Percentiles rank a stretch among this genome's conserved stretches.
Evolutionary conservation across 2,888 invertebrate species (phyloP).

Genomic region (Andrena hattorfiana): DNA sequence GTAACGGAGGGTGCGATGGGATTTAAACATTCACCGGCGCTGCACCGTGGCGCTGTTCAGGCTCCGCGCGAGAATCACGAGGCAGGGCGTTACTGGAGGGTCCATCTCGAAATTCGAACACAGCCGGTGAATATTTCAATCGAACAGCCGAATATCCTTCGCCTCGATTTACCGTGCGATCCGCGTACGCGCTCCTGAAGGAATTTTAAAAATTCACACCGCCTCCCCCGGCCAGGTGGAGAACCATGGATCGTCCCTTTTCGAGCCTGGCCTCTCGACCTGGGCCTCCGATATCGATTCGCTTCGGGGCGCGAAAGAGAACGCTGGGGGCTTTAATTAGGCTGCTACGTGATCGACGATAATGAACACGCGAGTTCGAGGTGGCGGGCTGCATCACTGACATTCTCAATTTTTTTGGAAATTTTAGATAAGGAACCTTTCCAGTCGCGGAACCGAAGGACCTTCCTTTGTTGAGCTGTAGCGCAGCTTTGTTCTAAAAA

Average conservation of each 20-base stretch:
- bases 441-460: too few relatives aligned
- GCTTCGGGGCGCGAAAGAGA: conserved; percentile 7
- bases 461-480: too few relatives aligned
- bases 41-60: not conserved
- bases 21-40: conserved; percentile 53
- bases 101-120: conserved; percentile 56
- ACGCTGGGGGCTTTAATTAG: conserved; percentile 51
- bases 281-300: conserved; percentile 55
- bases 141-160: conserved; percentile 56
- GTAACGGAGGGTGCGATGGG: conserved; percentile 29
- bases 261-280: conserved; percentile 26
- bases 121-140: conserved; percentile 59
- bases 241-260: conserved; percentile 17
- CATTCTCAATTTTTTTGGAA: not conserved
- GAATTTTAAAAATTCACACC: conserved; percentile 61
- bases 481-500: too few relatives aligned
- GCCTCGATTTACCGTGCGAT: conserved; percentile 58
- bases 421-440: too few relatives aligned
- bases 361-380: conserved; percentile 29
- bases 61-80: conserved; percentile 7
- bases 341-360: conserved; percentile 48
- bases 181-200: conserved; percentile 53
- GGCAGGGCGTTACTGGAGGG: conserved; percentile 3
- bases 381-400: not conserved
- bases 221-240: not conserved